Evolutionary conservation across 2,888 invertebrate species (phyloP).

Genomic region (Nymphalis c-album): DNA sequence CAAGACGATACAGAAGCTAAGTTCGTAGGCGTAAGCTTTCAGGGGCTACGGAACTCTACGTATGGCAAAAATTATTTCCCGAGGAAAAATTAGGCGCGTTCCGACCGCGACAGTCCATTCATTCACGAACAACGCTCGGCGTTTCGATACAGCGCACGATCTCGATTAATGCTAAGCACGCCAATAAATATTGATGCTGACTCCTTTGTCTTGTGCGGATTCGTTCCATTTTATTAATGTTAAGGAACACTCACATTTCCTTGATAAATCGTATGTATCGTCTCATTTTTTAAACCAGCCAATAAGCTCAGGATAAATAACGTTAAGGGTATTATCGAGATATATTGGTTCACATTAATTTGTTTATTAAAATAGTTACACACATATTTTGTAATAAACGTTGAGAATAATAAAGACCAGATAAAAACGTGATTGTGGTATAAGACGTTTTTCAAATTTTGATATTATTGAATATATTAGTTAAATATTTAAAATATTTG

Average conservation of each 20-base stretch:
- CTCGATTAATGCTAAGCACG: slow-evolving; percentile 80
- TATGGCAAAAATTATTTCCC: slow-evolving; percentile 62
- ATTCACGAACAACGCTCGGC: slow-evolving; percentile 57
- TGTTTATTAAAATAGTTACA: background rate
- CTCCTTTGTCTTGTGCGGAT: slow-evolving; percentile 78
- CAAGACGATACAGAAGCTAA: slow-evolving; percentile 36
- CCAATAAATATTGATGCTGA: slow-evolving; percentile 79
- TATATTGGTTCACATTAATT: background rate
- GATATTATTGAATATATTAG: too few species aligned
- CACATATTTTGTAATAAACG: too few species aligned
- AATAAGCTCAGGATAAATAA: slow-evolving; percentile 9
- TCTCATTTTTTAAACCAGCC: slow-evolving; percentile 18
- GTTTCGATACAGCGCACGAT: slow-evolving; percentile 70
- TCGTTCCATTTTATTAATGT: slow-evolving; percentile 76
- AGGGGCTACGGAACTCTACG: slow-evolving; percentile 61
- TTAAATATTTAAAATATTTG: too few species aligned
- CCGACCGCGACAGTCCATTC: slow-evolving; percentile 73
- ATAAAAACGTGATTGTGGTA: too few species aligned
- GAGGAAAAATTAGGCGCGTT: slow-evolving; percentile 70
- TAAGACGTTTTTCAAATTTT: too few species aligned
- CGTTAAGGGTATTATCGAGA: slow-evolving; percentile 1
- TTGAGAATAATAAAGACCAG: too few species aligned
- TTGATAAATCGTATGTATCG: slow-evolving; percentile 63
- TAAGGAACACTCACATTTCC: slow-evolving; percentile 63
- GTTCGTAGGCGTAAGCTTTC: slow-evolving; percentile 49